These are phyloP conservation scores for Delphinus delphis DNA, from an alignment of 2,113 vertebrate species.

Conservation along the genomic window DNA sequence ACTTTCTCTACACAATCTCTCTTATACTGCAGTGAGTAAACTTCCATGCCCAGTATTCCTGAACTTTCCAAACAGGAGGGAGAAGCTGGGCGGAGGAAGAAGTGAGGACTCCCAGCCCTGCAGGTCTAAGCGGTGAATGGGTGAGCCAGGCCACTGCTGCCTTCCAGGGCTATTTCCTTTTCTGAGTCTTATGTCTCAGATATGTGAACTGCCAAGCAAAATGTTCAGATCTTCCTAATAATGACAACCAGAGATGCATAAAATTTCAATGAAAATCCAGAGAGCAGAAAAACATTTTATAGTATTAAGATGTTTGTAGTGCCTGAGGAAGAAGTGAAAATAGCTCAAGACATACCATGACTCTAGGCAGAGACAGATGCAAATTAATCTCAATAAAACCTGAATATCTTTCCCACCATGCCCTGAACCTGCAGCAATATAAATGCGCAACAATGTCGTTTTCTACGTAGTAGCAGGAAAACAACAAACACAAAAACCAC, in stretches of 20 bases:
- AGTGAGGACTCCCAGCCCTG: not conserved
- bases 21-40: slow-evolving; percentile 35
- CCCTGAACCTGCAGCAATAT: not conserved
- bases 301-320: not conserved
- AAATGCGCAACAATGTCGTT: not conserved
- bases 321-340: not conserved
- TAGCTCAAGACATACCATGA: not conserved
- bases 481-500: not conserved
- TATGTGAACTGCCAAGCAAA: not conserved
- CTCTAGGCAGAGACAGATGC: not conserved
- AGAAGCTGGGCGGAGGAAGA: not conserved
- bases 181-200: not conserved
- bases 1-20: slow-evolving; percentile 43
- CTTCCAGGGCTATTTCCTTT: not conserved
- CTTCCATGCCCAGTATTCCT: not conserved
- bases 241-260: not conserved
- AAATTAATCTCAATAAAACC: not conserved
- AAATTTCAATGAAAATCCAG: not conserved
- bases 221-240: not conserved
- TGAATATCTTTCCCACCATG: not conserved
- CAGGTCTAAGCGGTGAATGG: not conserved
- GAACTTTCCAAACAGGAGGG: not conserved
- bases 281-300: not conserved
- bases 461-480: not conserved
- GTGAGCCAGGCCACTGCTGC: no score